Evolutionary conservation across 53 echinoderm and acorn worm genomes (phyloP).

Genomic region (Stichopus horrens): DNA sequence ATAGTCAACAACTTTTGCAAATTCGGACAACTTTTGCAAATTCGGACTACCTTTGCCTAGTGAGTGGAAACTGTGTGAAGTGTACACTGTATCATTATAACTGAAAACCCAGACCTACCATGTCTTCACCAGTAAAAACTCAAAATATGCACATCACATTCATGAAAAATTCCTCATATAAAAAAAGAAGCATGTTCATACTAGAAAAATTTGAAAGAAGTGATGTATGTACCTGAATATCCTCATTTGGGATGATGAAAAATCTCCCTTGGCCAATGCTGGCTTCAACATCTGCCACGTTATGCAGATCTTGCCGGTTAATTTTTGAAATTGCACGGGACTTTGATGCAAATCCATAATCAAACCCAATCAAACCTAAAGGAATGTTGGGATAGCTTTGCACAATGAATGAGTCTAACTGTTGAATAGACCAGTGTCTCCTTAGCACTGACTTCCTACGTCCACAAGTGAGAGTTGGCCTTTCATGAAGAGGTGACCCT

Average conservation of each 20-base stretch:
- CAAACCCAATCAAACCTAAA: constrained; percentile 6
- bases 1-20: no score
- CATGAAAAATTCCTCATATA: no score
- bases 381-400: constrained; percentile 28
- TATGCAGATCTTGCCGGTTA: neutral
- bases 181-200: no score
- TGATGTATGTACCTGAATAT: constrained; percentile 18
- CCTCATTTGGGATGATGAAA: constrained; percentile 32
- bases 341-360: constrained; percentile 9
- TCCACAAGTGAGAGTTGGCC: neutral
- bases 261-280: neutral
- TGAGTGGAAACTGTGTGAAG: no score
- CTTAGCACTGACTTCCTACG: neutral
- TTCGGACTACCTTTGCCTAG: no score
- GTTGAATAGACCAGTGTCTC: constrained; percentile 10
- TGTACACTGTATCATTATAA: no score
- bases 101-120: no score
- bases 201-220: no score
- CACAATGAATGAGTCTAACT: constrained; percentile 18
- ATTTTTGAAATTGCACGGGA: neutral
- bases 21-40: no score
- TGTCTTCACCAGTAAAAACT: no score
- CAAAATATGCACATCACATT: no score
- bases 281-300: constrained; percentile 10
- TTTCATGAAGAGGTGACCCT: constrained; percentile 10